Conservation (phyloP, 2,888 invertebrate genomes). For the Phrixothrix hirtus region DNA sequence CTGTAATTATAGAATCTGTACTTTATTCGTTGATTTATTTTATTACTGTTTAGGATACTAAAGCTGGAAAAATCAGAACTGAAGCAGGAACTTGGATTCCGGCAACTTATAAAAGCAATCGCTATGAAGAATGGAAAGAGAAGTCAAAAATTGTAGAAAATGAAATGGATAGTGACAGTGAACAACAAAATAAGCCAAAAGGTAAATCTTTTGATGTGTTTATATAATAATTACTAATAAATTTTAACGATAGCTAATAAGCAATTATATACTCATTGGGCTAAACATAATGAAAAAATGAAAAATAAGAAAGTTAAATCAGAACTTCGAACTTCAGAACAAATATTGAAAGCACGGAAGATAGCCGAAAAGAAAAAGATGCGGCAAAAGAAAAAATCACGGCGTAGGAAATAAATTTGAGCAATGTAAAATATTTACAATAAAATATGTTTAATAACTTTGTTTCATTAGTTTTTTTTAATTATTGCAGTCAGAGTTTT, state of each 20-base stretch:
- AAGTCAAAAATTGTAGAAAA: constrained; percentile 64
- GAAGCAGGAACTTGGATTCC: constrained; percentile 96
- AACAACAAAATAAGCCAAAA: neutral
- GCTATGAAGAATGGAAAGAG: constrained; percentile 85
- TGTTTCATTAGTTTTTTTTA: neutral
- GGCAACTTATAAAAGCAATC: constrained; percentile 89
- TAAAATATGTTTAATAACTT: neutral
- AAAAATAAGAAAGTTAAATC: constrained; percentile 62
- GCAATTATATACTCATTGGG: constrained; percentile 72
- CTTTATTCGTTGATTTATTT: too few species aligned
- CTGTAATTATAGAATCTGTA: constrained; percentile 54
- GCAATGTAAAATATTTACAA: neutral
- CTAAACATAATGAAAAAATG: constrained; percentile 75
- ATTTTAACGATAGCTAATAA: constrained; percentile 37
- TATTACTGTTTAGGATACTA: constrained; percentile 59
- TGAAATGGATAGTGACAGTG: constrained; percentile 56
- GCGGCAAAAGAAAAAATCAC: constrained; percentile 58
- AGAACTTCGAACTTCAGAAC: constrained; percentile 74
- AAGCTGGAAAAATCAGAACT: constrained; percentile 82
- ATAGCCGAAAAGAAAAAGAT: constrained; percentile 67
- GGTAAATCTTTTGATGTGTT: constrained; percentile 30
- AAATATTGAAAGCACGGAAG: constrained; percentile 75
- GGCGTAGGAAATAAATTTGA: constrained; percentile 53
- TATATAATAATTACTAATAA: neutral
- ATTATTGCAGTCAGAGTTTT: too few species aligned